A percentile compares a stretch with the other conserved stretches of the same genome.
Evolutionary conservation across 2,113 vertebrate genomes (phyloP).

Genomic region (Mustela nigripes): DNA sequence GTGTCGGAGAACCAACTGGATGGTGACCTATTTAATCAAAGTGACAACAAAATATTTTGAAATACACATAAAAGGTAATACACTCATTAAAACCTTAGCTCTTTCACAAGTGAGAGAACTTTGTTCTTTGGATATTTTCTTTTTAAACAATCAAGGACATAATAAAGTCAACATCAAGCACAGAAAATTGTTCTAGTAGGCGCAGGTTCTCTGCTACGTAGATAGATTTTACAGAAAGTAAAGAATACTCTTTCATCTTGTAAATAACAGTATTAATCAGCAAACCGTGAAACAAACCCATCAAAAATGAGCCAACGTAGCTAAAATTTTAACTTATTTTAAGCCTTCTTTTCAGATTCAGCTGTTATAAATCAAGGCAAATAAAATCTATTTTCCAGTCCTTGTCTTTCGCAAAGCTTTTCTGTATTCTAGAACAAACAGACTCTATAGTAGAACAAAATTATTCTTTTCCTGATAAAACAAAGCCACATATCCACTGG

Average conservation of each 20-base stretch:
- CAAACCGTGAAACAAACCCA: neutral
- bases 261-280: neutral
- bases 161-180: slow-evolving; percentile 29
- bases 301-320: neutral
- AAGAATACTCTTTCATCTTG: neutral
- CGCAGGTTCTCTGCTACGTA: neutral
- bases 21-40: neutral
- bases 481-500: neutral
- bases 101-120: slow-evolving; percentile 27
- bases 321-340: neutral
- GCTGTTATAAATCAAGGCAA: slow-evolving; percentile 20
- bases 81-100: neutral
- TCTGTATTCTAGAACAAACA: neutral
- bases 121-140: neutral
- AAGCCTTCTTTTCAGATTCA: slow-evolving; percentile 38
- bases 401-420: neutral
- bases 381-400: neutral
- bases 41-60: slow-evolving; percentile 23
- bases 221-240: neutral
- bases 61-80: slow-evolving; percentile 40
- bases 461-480: neutral
- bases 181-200: neutral
- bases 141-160: slow-evolving; percentile 50
- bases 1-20: neutral
- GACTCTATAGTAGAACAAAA: neutral